Evolutionary conservation across 2,888 invertebrate genomes (phyloP), one percentile per base, ranked within the genome.

Genomic region (Cordylochernes scorpioides): DNA sequence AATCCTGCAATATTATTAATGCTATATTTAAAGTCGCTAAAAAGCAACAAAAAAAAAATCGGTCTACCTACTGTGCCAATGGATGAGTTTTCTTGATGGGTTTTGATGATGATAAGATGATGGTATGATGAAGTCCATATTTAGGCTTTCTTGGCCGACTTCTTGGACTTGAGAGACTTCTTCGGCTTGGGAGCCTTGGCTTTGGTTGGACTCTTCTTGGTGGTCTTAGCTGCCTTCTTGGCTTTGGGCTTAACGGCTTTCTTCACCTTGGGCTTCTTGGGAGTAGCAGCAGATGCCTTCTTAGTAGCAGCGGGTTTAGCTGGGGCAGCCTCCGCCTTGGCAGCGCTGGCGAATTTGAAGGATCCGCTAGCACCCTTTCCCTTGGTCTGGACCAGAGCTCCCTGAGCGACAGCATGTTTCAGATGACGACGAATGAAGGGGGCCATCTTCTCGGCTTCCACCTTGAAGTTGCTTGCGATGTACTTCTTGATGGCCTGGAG

Each of bases 351-450:
- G 9, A 48, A 29, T 17, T 43, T 43, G 38, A 48, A 48, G 13
- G 45, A 45, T 6, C 48, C 48, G 15, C 39, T 39, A 6, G 47
- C 47, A 5, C 48, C 48, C 24, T 44, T 42, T 3, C 48, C 48
- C 28, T 48, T 48, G 25, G 42, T 43, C 30, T 47, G 50, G 12
- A 48, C 42, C 3, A 52, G 38, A 15, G 34, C 33, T 2, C 49
- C 51, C 24, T 54, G 53, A 2, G 50, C 53, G n/a, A 67, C 61
- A 10, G 62, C 62, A 9, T 51, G 46, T 46, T 63, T 65, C 35
- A 67, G 42, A 40, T 60, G 64, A 34, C 61, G 63, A 38, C 59
- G 63, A 41, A 68, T 66, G 49, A 71, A 34, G 77, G 56, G 1
- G 66, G 57, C 31, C 26, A 41, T 7, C 24, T 34, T 35, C 10